phyloP scores from a whole-genome alignment of 2,113 vertebrate genomes.

The Scophthalmus maximus region DNA sequence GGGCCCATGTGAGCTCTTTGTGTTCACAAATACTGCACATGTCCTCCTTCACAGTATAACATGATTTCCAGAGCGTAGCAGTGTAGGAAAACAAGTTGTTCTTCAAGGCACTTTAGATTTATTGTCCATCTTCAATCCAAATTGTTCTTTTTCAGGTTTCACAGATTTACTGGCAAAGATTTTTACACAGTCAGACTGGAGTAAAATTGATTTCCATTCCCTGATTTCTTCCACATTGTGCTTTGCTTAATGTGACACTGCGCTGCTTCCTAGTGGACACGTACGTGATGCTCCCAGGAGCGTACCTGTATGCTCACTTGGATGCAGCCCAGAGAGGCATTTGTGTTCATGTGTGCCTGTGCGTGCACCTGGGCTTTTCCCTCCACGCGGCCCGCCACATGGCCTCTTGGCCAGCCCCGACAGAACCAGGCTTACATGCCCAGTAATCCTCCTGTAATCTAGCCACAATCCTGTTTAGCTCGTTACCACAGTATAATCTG shows the following conservation, averaged over 20 bases:
- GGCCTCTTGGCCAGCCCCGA: conserved; percentile 28
- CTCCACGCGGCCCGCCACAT: conserved; percentile 54
- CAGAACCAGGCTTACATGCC: conserved; percentile 40
- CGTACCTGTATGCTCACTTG: not conserved
- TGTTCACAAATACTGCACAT: conserved; percentile 14
- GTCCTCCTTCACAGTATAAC: not conserved
- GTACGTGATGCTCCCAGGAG: not conserved
- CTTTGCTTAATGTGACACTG: not conserved
- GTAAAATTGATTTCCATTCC: not conserved
- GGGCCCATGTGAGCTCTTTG: too few relatives aligned
- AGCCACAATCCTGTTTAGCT: conserved; percentile 66
- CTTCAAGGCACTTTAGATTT: not conserved
- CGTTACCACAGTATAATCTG: conserved; percentile 73
- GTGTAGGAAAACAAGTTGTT: not conserved
- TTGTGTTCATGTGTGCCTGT: conserved; percentile 2
- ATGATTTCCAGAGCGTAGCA: not conserved
- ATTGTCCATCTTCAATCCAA: too few relatives aligned
- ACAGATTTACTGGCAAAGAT: too few relatives aligned
- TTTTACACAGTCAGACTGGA: too few relatives aligned
- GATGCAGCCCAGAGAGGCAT: not conserved
- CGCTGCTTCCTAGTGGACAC: not conserved
- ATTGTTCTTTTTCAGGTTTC: too few relatives aligned
- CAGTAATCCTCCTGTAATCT: conserved; percentile 64
- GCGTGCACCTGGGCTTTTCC: conserved; percentile 20
- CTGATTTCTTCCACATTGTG: not conserved